These are phyloP conservation scores for Nephrotoma flavescens DNA, from an alignment of 2,888 invertebrate genomes.

Conservation along the genomic window DNA sequence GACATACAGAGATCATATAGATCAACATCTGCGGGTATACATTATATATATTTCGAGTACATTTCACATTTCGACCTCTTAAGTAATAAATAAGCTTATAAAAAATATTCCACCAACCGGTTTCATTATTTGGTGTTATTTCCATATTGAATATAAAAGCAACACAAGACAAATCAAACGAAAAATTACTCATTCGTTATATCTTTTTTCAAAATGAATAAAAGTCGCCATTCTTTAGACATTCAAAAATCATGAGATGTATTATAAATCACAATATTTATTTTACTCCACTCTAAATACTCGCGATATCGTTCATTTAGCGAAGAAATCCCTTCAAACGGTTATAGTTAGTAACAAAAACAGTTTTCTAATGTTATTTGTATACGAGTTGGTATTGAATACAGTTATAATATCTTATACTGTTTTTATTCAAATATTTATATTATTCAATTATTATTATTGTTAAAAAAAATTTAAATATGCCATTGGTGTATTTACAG, in stretches of 20 bases:
- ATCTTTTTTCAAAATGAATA: neutral
- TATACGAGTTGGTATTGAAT: neutral
- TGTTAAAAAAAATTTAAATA: neutral
- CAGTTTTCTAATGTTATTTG: neutral
- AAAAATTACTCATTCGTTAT: neutral
- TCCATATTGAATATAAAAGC: neutral
- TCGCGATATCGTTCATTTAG: neutral
- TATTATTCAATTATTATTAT: neutral
- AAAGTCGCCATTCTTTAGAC: neutral
- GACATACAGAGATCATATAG: neutral
- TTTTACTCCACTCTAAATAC: neutral
- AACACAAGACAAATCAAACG: neutral
- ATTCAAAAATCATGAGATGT: neutral
- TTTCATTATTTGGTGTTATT: neutral
- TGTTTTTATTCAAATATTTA: neutral
- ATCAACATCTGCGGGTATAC: neutral
- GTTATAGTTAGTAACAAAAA: neutral
- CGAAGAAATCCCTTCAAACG: neutral
- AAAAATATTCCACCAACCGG: neutral
- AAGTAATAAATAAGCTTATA: neutral
- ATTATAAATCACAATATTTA: neutral
- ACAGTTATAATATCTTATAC: neutral
- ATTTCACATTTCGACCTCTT: neutral
- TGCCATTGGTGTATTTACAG: neutral
- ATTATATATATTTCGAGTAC: neutral